These are phyloP conservation scores for Stegostoma tigrinum DNA, from an alignment of 2,113 vertebrate genomes.

Conservation along the genomic window DNA sequence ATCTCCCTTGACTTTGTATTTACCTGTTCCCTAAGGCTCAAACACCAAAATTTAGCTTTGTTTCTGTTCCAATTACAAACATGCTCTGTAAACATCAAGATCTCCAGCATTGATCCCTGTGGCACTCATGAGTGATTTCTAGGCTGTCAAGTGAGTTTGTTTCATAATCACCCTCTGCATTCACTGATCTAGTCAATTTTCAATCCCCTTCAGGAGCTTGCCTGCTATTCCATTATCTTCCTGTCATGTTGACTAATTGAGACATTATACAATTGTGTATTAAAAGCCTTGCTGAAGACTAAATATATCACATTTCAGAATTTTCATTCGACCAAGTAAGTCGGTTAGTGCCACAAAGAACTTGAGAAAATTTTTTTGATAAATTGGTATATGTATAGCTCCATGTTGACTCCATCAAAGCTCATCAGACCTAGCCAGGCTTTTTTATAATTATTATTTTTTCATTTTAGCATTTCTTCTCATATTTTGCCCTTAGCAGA, in stretches of 20 bases:
- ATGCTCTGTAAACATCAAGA: neutral
- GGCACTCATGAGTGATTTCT: neutral
- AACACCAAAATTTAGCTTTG: neutral
- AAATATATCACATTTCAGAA: neutral
- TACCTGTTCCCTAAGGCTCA: neutral
- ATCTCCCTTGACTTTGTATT: neutral
- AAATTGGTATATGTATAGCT: neutral
- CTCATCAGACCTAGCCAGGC: neutral
- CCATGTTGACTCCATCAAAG: neutral
- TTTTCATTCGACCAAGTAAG: neutral
- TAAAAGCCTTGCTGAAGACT: neutral
- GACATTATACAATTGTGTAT: neutral
- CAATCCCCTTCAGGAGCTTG: neutral
- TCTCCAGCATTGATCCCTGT: no score
- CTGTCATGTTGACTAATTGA: neutral
- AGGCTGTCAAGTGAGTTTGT: neutral
- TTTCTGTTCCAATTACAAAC: neutral
- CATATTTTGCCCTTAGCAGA: neutral
- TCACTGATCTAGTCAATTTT: neutral
- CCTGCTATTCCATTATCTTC: neutral
- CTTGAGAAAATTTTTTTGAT: neutral
- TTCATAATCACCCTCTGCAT: neutral
- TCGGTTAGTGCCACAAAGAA: no score
- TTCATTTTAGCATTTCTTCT: neutral
- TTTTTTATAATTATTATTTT: neutral